Conservation (phyloP, 2,113 vertebrate genomes). For the Gnathonemus longibarbis region DNA sequence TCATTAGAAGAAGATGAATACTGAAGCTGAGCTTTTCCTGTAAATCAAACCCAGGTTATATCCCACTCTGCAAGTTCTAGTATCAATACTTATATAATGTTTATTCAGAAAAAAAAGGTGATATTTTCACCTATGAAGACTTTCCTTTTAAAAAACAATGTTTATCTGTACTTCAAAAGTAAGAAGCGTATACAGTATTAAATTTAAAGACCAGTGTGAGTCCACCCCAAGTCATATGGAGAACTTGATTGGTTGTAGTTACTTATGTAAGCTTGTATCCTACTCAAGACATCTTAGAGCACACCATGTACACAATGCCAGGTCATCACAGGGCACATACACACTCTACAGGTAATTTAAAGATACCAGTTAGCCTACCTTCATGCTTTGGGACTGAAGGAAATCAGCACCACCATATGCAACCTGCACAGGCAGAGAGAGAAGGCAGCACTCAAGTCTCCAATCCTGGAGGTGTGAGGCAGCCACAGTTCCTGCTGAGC, state of each 20-base stretch:
- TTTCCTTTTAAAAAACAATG: neutral
- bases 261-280: neutral
- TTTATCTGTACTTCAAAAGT: neutral
- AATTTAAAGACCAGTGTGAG: neutral
- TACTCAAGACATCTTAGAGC: neutral
- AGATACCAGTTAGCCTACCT: neutral
- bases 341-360: neutral
- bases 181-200: neutral
- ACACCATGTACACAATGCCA: neutral
- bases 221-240: neutral
- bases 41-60: neutral
- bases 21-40: neutral
- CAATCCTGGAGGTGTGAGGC: neutral
- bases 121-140: neutral
- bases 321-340: neutral
- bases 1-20: neutral
- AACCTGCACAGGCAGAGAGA: neutral
- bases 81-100: neutral
- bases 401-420: neutral
- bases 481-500: neutral
- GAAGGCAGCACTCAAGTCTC: neutral
- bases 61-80: neutral
- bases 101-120: neutral
- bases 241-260: neutral
- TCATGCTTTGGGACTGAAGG: neutral